A percentile compares a stretch with the other conserved stretches of the same genome.
Conservation (phyloP, 2,888 invertebrate species). For the Aleiodes alternator region DNA sequence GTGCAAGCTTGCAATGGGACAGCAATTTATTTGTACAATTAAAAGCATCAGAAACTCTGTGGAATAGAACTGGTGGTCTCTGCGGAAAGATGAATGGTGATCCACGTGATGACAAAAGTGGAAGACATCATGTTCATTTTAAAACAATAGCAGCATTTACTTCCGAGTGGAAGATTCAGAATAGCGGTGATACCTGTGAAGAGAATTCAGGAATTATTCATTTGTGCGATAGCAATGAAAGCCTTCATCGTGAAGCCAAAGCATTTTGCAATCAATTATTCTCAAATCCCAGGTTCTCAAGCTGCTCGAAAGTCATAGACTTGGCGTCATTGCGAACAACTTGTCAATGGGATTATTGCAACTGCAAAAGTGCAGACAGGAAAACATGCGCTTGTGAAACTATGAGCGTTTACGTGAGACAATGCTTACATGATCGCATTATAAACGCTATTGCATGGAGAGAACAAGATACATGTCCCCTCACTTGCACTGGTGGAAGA, state of each 20-base stretch:
- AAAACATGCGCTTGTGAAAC: slow-evolving; percentile 84
- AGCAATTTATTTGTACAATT: slow-evolving; percentile 78
- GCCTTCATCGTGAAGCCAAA: slow-evolving; percentile 76
- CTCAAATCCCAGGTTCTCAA: slow-evolving; percentile 80
- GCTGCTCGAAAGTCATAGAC: slow-evolving; percentile 83
- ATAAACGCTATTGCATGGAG: slow-evolving; percentile 85
- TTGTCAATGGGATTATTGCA: slow-evolving; percentile 89
- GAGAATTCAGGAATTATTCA: slow-evolving; percentile 77
- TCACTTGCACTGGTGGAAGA: slow-evolving; percentile 85
- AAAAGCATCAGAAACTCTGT: slow-evolving; percentile 82
- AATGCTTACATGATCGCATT: slow-evolving; percentile 82
- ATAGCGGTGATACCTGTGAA: slow-evolving; percentile 79
- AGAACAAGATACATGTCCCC: slow-evolving; percentile 86
- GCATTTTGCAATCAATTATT: slow-evolving; percentile 81
- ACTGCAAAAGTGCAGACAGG: slow-evolving; percentile 77
- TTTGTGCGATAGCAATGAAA: slow-evolving; percentile 75
- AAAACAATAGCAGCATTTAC: slow-evolving; percentile 77
- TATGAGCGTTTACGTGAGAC: slow-evolving; percentile 85
- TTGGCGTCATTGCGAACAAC: slow-evolving; percentile 82
- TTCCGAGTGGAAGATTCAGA: slow-evolving; percentile 79
- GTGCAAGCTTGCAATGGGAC: slow-evolving; percentile 87
- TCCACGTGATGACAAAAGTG: slow-evolving; percentile 81
- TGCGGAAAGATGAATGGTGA: slow-evolving; percentile 88
- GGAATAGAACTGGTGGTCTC: slow-evolving; percentile 88
- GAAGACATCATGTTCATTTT: slow-evolving; percentile 77